Evolutionary conservation across 1,140 invertebrate species (phyloP).

Genomic region (Pseudomyrmex flavicornis): DNA sequence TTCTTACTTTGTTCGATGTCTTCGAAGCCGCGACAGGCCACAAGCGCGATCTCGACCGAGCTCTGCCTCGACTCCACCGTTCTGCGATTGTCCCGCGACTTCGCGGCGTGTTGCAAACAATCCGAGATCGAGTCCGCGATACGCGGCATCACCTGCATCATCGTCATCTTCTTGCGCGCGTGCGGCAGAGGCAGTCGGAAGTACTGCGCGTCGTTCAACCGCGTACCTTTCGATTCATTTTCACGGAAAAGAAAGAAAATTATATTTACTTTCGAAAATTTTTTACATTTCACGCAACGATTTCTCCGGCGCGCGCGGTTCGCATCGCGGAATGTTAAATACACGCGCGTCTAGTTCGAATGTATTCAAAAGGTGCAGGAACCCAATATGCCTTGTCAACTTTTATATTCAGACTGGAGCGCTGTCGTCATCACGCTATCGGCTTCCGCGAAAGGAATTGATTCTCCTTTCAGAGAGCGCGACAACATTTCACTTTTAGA

Average conservation of each 20-base stretch:
- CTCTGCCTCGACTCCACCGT: slow-evolving; percentile 59
- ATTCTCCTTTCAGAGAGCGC: neutral
- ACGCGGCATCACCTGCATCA: slow-evolving; percentile 64
- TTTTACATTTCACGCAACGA: too few relatives aligned
- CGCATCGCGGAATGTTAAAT: too few relatives aligned
- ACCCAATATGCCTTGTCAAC: too few relatives aligned
- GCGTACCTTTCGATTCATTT: slow-evolving; percentile 52
- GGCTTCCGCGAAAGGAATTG: too few relatives aligned
- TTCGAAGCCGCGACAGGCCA: slow-evolving; percentile 22
- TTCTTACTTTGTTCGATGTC: slow-evolving; percentile 27
- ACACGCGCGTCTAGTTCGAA: too few relatives aligned
- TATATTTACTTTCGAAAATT: too few relatives aligned
- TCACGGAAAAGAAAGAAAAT: neutral
- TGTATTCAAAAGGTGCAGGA: too few relatives aligned
- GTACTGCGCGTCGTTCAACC: slow-evolving; percentile 68
- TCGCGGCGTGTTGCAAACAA: neutral
- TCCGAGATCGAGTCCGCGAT: neutral
- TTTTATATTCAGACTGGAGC: too few relatives aligned
- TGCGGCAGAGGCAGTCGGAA: slow-evolving; percentile 68
- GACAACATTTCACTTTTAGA: neutral
- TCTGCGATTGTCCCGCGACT: neutral
- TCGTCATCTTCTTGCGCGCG: slow-evolving; percentile 69
- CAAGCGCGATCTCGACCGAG: slow-evolving; percentile 69
- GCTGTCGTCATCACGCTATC: too few relatives aligned
- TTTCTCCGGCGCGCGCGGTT: too few relatives aligned